phyloP scores from a whole-genome alignment of 2,113 vertebrate genomes.

The Callipepla californica region DNA sequence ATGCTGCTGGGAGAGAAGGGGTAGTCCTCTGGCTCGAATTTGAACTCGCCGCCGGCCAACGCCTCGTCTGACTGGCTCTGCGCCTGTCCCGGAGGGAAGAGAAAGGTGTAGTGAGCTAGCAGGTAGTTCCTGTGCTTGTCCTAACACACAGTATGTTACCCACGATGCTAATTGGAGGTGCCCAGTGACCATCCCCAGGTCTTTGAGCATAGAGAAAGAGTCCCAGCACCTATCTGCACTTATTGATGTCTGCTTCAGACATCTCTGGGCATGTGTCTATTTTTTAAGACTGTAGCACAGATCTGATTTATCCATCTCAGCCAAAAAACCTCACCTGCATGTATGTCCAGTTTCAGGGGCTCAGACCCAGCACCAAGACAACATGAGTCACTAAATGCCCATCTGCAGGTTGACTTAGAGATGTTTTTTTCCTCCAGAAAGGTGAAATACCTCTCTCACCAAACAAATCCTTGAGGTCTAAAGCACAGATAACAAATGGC shows the following conservation, averaged over 20 bases:
- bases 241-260: not conserved
- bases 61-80: conserved; percentile 74
- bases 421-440: not conserved
- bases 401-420: not conserved
- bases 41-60: conserved; percentile 84
- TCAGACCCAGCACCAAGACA: not conserved
- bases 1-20: conserved; percentile 80
- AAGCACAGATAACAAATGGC: fast-evolving
- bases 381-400: not conserved
- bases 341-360: fast-evolving
- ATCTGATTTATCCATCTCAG: not conserved
- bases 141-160: fast-evolving
- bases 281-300: not conserved
- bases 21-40: conserved; percentile 90
- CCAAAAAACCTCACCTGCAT: not conserved
- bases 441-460: not conserved
- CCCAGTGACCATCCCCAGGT: fast-evolving
- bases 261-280: fast-evolving
- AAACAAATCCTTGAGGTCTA: not conserved
- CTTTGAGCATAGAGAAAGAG: not conserved
- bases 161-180: not conserved
- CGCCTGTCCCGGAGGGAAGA: conserved; percentile 57
- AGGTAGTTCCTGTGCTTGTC: no score
- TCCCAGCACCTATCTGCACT: not conserved
- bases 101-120: not conserved